These are phyloP conservation scores for Styela clava DNA, from an alignment of 23 tunicate genomes.

Conservation along the genomic window DNA sequence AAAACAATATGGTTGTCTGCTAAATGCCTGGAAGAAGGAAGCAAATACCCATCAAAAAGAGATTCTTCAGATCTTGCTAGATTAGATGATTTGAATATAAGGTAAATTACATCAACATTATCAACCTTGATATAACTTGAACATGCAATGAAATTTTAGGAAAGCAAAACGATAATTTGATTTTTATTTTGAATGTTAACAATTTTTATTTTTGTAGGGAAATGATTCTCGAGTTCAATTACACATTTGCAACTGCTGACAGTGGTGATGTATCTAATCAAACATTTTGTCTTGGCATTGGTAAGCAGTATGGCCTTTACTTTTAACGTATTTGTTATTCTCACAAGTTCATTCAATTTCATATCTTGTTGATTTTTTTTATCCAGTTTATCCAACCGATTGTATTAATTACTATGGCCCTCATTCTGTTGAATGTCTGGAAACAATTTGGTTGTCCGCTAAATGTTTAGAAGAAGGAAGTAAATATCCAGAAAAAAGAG, in stretches of 20 bases:
- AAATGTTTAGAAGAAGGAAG: conserved; percentile 16
- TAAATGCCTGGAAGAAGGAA: no score
- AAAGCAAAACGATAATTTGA: no score
- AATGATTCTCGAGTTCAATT: neutral
- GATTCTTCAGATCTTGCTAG: no score
- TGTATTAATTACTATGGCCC: conserved; percentile 24
- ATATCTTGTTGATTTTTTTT: neutral
- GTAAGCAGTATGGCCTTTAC: conserved; percentile 3
- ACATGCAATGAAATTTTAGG: no score
- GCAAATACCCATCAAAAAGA: no score
- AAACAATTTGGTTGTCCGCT: conserved; percentile 14
- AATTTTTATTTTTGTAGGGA: neutral
- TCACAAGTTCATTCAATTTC: neutral
- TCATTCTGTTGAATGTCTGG: conserved; percentile 28
- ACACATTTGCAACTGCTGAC: neutral
- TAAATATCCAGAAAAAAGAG: conserved; percentile 1
- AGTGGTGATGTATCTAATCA: conserved; percentile 13
- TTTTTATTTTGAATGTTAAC: no score
- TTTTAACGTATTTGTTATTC: neutral
- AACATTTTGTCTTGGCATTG: conserved; percentile 28
- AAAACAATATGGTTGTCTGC: no score
- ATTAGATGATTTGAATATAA: no score
- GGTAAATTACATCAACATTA: no score
- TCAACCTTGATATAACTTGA: no score
- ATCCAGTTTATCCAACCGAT: neutral